These are phyloP conservation scores for Cheilosia pagana DNA, from an alignment of 2,888 invertebrate species.

Conservation along the genomic window DNA sequence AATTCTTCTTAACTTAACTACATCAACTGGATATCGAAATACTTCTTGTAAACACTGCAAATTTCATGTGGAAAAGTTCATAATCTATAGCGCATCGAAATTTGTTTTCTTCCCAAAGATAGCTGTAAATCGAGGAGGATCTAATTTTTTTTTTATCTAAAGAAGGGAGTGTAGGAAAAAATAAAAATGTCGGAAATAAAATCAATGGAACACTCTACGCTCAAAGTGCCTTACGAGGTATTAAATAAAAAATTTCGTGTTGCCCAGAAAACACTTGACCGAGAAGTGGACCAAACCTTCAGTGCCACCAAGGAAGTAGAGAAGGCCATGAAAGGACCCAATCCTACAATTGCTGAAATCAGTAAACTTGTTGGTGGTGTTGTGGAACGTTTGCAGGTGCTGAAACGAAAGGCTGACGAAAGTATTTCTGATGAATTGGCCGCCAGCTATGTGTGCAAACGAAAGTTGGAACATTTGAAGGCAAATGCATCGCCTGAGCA, in stretches of 20 bases:
- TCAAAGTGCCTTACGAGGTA: slow-evolving; percentile 99
- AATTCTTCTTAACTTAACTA: slow-evolving; percentile 26
- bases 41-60: background rate
- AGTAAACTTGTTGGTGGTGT: slow-evolving; percentile 93
- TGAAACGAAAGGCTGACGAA: slow-evolving; percentile 97
- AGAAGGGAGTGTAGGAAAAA: slow-evolving; percentile 62
- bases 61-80: background rate
- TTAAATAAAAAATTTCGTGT: slow-evolving; percentile 98
- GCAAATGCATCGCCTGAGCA: slow-evolving; percentile 80
- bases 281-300: slow-evolving; percentile 95
- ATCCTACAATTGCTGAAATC: slow-evolving; percentile 86
- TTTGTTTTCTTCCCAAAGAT: slow-evolving; percentile 15
- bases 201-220: slow-evolving; percentile 96
- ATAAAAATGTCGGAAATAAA: slow-evolving; percentile 94
- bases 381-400: slow-evolving; percentile 93
- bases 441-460: slow-evolving; percentile 95
- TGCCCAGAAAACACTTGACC: slow-evolving; percentile 96
- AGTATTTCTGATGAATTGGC: slow-evolving; percentile 96
- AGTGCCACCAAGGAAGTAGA: slow-evolving; percentile 89
- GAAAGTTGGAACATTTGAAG: slow-evolving; percentile 94
- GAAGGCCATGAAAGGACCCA: slow-evolving; percentile 83
- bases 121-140: slow-evolving; percentile 57
- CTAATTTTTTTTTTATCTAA: slow-evolving; percentile 4
- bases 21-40: background rate
- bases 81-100: slow-evolving; percentile 2